Evolutionary conservation across 2,113 vertebrate species (phyloP).

Genomic region (Benitochromis conjunctus): DNA sequence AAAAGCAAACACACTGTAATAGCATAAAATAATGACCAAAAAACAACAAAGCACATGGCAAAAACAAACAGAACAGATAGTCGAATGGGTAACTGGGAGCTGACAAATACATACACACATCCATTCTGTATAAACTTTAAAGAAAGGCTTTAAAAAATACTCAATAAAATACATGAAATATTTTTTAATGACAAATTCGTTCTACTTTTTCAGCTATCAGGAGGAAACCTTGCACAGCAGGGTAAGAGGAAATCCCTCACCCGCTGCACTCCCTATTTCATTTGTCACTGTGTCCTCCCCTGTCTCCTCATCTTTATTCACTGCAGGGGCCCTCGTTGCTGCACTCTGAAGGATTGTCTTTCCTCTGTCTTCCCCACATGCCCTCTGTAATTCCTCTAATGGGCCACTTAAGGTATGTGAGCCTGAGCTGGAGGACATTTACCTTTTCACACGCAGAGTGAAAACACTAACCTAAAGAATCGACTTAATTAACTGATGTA

Average conservation of each 20-base stretch:
- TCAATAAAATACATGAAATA: not conserved
- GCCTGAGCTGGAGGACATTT: not conserved
- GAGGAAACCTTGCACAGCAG: constrained; percentile 3
- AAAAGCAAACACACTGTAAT: not conserved
- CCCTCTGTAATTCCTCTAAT: constrained; percentile 26
- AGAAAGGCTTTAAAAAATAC: not conserved
- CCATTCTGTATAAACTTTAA: not conserved
- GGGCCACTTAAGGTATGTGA: not conserved
- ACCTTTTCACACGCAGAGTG: not conserved
- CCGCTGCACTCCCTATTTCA: not conserved
- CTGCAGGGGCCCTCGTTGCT: constrained; percentile 6
- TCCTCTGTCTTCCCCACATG: constrained; percentile 9
- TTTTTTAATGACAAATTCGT: constrained; percentile 29
- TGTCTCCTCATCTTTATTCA: constrained; percentile 62
- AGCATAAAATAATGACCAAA: not conserved
- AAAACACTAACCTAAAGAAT: not conserved
- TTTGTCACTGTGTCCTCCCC: constrained; percentile 40
- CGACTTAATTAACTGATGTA: not conserved
- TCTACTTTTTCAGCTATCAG: constrained; percentile 20
- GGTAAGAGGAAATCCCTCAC: constrained; percentile 49
- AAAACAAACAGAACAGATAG: not conserved
- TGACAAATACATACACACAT: not conserved
- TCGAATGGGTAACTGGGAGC: not conserved
- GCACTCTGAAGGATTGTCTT: constrained; percentile 55
- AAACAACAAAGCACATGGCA: not conserved